Percentiles rank a stretch among this genome's conserved stretches.
Conservation (phyloP, 2,113 vertebrate species). For the Conger conger region DNA sequence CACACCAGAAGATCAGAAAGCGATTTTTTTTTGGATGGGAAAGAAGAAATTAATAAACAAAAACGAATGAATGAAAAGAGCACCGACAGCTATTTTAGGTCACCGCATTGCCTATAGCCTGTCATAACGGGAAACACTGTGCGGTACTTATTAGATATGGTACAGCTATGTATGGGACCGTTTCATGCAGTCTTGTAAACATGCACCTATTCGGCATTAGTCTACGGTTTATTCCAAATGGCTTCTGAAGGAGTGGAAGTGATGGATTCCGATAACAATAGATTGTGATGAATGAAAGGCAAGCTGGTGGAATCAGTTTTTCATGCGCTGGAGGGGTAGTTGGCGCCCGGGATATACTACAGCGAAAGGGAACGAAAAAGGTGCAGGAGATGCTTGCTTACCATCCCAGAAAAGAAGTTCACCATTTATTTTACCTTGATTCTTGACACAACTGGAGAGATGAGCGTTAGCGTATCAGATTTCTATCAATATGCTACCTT, state of each 20-base stretch:
- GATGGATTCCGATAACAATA: not conserved
- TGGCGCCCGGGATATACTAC: not conserved
- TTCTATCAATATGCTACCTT: not conserved
- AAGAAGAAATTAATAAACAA: not conserved
- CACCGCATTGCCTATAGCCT: not conserved
- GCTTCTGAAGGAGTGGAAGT: not conserved
- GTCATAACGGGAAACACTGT: not conserved
- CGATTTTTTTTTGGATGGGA: not conserved
- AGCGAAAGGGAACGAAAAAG: not conserved
- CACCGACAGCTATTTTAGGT: conserved; percentile 8
- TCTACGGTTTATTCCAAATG: not conserved
- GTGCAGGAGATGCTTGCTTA: not conserved
- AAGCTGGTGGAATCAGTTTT: not conserved
- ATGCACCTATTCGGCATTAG: not conserved
- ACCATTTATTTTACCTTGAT: not conserved
- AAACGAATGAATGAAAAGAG: conserved; percentile 9
- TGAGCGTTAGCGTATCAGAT: not conserved
- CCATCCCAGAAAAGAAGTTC: not conserved
- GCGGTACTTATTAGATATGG: not conserved
- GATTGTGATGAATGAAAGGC: not conserved
- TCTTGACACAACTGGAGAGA: not conserved
- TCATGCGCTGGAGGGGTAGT: not conserved
- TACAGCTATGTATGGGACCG: not conserved
- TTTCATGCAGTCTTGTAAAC: not conserved
- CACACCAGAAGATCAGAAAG: not conserved